Evolutionary conservation across 2,888 invertebrate species (phyloP), one percentile per base, ranked within the genome.

Genomic region (Icerya purchasi): DNA sequence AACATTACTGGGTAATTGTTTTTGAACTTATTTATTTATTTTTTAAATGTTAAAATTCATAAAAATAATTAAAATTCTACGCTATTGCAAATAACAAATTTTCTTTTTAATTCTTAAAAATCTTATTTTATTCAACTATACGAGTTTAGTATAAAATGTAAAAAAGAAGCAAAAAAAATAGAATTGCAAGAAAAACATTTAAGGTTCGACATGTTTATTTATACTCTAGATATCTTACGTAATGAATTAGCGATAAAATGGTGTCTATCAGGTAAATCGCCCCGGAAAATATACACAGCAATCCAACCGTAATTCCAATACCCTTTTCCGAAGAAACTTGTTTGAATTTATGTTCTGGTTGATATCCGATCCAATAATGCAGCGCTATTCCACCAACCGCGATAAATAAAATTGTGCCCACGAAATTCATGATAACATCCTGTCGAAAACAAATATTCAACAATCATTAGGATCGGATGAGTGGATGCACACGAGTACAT

Each of bases 351-450:
- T 88, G 82, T 68, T 87, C 86, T 20, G 81, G 78, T 71, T 84
- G 81, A 73, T 87, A 90, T 1, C 89, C 88, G 61, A 83, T 82
- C 88, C 89, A 90, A 73, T 89, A 90, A 73, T 89, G 88, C 21
- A 89, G 76, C 0, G 88, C 88, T 22, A 86, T 86, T 0, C 85
- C 88, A 1, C 88, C 89, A 53, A 87, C 84, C 0, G 86, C 84
- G 19, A 89, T 75, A 81, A 87, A 90, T 76, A 89, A 74, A 72
- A 89, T 81, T 64, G 84, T 81, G 1, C 88, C 88, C 57, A 86
- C 79, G 66, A 88, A 82, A 72, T 89, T 89, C 89, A 89, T 89
- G 64, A 90, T 79, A 61, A 87, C 81, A 68, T 90, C 89, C 89
- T 89, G 73, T 50, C 22, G 50, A 36, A 19, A 18, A 36, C 8